Percentiles rank a stretch among this genome's conserved stretches.
Evolutionary conservation across 2,113 vertebrate genomes (phyloP).

Genomic region (Oncorhynchus nerka): DNA sequence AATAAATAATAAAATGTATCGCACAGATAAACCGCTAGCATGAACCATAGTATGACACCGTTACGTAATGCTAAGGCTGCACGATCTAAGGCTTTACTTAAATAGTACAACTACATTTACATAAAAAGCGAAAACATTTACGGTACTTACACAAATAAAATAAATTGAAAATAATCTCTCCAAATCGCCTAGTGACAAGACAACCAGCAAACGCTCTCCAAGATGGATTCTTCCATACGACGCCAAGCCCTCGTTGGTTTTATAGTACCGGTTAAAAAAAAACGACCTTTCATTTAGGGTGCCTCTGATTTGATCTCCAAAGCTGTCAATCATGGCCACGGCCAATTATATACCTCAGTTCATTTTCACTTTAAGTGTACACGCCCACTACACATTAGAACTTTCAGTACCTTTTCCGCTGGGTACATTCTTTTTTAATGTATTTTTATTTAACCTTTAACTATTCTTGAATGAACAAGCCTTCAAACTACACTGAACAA

Average conservation of each 20-base stretch:
- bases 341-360: slow-evolving; percentile 38
- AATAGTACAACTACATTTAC: rapidly evolving
- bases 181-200: slow-evolving; percentile 33
- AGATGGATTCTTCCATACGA: slow-evolving; percentile 38
- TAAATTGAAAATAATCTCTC: slow-evolving; percentile 4
- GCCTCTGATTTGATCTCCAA: slow-evolving; percentile 42
- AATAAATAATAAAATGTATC: neutral
- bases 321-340: slow-evolving; percentile 34
- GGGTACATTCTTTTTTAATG: neutral
- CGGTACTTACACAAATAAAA: slow-evolving; percentile 31
- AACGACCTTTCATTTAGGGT: slow-evolving; percentile 38
- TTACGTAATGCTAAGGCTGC: slow-evolving; percentile 68
- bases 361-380: slow-evolving; percentile 11
- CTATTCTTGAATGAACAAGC: no score
- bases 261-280: slow-evolving; percentile 45
- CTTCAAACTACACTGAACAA: no score
- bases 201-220: slow-evolving; percentile 21
- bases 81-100: neutral
- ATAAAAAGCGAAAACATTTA: rapidly evolving
- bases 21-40: slow-evolving; percentile 34
- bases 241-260: slow-evolving; percentile 30
- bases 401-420: slow-evolving; percentile 19
- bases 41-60: slow-evolving; percentile 31
- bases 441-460: no score
- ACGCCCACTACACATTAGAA: slow-evolving; percentile 42